Conservation (phyloP, 2,888 invertebrate species). For the Malacosoma neustria region DNA sequence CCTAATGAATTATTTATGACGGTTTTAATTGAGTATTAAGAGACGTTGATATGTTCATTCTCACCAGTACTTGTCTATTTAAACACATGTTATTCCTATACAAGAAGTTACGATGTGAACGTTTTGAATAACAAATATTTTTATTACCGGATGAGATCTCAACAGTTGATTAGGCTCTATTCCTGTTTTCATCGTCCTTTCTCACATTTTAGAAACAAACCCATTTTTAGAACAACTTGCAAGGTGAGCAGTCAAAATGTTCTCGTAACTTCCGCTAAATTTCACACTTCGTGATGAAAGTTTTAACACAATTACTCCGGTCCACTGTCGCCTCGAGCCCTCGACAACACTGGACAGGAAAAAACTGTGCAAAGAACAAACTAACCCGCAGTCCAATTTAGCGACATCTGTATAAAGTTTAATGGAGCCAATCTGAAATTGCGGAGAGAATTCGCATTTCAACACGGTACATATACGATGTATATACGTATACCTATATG, state of each 20-base stretch:
- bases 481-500: slow-evolving; percentile 9
- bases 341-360: slow-evolving; percentile 55
- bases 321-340: slow-evolving; percentile 55
- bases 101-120: slow-evolving; percentile 19
- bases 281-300: slow-evolving; percentile 70
- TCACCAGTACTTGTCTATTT: slow-evolving; percentile 29
- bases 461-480: slow-evolving; percentile 33
- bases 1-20: slow-evolving; percentile 48
- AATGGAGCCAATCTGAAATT: slow-evolving; percentile 67
- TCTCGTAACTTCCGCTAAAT: slow-evolving; percentile 51
- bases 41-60: slow-evolving; percentile 21
- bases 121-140: slow-evolving; percentile 18
- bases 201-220: slow-evolving; percentile 51
- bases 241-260: slow-evolving; percentile 43
- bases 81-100: slow-evolving; percentile 25
- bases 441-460: slow-evolving; percentile 52
- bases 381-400: slow-evolving; percentile 69
- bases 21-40: slow-evolving; percentile 45
- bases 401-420: slow-evolving; percentile 67
- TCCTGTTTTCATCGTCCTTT: slow-evolving; percentile 13
- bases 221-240: too few species aligned
- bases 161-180: background rate
- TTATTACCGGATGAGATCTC: slow-evolving; percentile 4
- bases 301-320: slow-evolving; percentile 70
- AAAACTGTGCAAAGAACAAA: slow-evolving; percentile 71